These are phyloP conservation scores for Halyomorpha halys DNA, from an alignment of 1,140 invertebrate genomes.

Conservation along the genomic window DNA sequence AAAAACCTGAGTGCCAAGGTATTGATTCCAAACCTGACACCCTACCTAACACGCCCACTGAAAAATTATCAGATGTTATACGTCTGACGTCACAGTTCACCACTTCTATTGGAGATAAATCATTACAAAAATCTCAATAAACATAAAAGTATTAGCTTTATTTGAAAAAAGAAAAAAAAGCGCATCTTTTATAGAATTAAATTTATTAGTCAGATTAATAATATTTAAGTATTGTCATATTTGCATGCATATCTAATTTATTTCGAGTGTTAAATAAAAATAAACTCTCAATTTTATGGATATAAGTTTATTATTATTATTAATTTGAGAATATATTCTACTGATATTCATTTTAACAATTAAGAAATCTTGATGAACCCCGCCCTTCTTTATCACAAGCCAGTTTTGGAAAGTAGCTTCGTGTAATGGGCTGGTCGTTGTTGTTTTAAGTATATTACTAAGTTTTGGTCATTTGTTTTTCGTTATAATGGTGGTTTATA, in stretches of 20 bases:
- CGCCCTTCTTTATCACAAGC: slow-evolving; percentile 11
- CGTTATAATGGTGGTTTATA: not conserved
- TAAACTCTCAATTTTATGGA: too few species aligned
- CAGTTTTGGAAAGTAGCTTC: slow-evolving; percentile 8
- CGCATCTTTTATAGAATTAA: too few species aligned
- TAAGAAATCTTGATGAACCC: slow-evolving; percentile 12
- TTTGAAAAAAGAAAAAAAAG: too few species aligned
- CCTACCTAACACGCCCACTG: slow-evolving; percentile 16
- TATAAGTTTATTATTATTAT: too few species aligned
- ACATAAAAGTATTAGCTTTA: not conserved
- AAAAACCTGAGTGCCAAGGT: not conserved
- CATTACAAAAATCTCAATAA: not conserved
- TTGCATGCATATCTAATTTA: too few species aligned
- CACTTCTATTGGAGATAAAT: too few species aligned
- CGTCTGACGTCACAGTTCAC: not conserved
- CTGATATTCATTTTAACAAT: too few species aligned
- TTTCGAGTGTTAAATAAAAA: too few species aligned
- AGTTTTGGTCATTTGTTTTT: not conserved
- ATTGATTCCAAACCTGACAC: slow-evolving; percentile 8
- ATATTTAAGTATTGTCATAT: too few species aligned
- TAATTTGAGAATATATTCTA: too few species aligned
- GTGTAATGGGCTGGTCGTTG: not conserved
- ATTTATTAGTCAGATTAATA: too few species aligned
- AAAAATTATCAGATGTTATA: slow-evolving; percentile 8
- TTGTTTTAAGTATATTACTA: not conserved